Base-by-base conservation (phyloP, 2,888 invertebrate species). In the Eupsilia transversa region DNA sequence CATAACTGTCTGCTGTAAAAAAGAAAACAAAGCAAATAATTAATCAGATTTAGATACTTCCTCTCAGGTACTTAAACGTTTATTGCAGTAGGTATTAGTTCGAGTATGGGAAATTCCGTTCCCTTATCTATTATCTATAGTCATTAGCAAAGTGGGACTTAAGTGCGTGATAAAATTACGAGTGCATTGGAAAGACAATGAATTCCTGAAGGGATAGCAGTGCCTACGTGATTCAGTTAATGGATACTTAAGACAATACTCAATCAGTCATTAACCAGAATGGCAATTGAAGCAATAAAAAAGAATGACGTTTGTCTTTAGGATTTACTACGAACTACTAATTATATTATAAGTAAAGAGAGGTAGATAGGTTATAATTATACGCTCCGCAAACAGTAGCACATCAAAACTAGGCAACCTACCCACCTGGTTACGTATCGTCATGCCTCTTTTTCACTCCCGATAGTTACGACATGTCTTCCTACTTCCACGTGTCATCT, bases 121-220 rank as follows among this genome's bases (percentile, higher is more conserved):
- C 3, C 14, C 2, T 76, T 52, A 65, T 77, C 54, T 54, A 52
- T 64, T 71, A 77, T 82, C 65, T 30, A 41, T 10, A 33, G 38
- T 66, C 27, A 70, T 71, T 57, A 64, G 30, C 49, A 46, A 74
- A 80, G 65, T 54, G 27, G 10, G 54, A 20, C 43, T 35, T 30
- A 71, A 46, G 23, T 33, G 3, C 5, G n/a, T 52, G 46, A 79
- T 60, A 41, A 46, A 6, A 56, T 64, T 27, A 65, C 38, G 17
- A 64, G 23, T 27, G 27, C 2, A 46, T 41, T 65, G 1, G 14
- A 72, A 78, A 69, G 17, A 43, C 12, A 52, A 52, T 76, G 10
- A 23, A 33, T 49, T 56, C n/a, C 14, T 66, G 3, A 33, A 46
- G 3, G n/a, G 33, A 65, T 46, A 54, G 12, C 49, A 46, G 17